Conservation (phyloP, 2,797 vertebrate species). For the Harpagifer antarcticus region DNA sequence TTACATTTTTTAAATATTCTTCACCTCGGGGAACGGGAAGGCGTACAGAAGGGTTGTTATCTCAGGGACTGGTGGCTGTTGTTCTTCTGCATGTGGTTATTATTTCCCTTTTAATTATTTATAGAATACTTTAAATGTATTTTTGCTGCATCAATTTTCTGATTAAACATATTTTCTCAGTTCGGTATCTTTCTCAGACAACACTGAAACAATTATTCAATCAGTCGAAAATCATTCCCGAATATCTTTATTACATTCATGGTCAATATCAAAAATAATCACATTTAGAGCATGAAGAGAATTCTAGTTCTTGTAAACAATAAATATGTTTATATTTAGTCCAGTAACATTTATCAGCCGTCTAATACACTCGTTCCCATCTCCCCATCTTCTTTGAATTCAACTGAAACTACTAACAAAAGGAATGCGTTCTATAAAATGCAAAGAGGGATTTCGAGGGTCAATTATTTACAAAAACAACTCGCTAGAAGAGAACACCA, state of each 20-base stretch:
- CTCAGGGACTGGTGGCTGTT: too few relatives aligned
- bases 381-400: not conserved
- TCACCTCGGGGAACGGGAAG: too few relatives aligned
- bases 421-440: conserved; percentile 24
- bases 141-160: too few relatives aligned
- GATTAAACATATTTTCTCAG: too few relatives aligned
- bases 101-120: too few relatives aligned
- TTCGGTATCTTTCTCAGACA: not conserved
- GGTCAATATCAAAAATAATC: conserved; percentile 67
- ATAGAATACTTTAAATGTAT: too few relatives aligned
- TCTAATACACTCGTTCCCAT: not conserved
- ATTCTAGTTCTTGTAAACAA: conserved; percentile 26
- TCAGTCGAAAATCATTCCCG: not conserved
- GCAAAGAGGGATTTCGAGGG: not conserved
- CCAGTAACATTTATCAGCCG: not conserved
- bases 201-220: not conserved
- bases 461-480: conserved; percentile 18
- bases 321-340: conserved; percentile 6
- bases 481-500: not conserved
- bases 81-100: too few relatives aligned
- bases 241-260: conserved; percentile 48
- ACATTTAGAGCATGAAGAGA: conserved; percentile 30
- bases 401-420: conserved; percentile 14
- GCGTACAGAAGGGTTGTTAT: too few relatives aligned
- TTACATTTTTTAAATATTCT: too few relatives aligned